Percentiles rank a stretch among this genome's conserved stretches.
These are phyloP conservation scores for Burhinus oedicnemus DNA, from an alignment of 2,113 vertebrate species.

Conservation along the genomic window DNA sequence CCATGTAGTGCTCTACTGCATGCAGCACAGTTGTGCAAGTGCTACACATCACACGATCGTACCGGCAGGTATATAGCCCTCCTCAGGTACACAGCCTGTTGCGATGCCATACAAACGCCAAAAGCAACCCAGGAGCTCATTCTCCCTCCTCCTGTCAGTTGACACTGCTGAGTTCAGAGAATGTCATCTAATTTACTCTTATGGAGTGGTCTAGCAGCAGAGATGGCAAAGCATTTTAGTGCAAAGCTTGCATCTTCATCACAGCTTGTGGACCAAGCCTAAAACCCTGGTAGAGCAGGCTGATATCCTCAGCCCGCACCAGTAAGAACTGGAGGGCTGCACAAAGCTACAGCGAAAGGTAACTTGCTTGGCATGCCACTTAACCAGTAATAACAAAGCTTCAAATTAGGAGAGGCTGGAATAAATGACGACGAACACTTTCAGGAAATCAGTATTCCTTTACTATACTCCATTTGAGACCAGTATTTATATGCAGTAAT, in stretches of 20 bases:
- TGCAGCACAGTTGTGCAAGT: rapidly evolving
- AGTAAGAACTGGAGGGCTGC: background rate
- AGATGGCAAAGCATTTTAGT: background rate
- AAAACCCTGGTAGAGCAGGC: background rate
- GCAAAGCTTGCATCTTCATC: background rate
- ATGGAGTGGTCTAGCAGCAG: background rate
- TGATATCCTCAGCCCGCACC: background rate
- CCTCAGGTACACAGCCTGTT: background rate
- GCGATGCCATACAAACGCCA: background rate
- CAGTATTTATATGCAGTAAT: background rate
- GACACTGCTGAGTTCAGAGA: background rate
- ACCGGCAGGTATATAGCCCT: background rate
- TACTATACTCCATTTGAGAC: background rate
- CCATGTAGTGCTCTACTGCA: background rate
- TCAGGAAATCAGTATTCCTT: background rate
- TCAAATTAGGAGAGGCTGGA: background rate
- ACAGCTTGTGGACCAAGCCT: background rate
- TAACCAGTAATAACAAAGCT: background rate
- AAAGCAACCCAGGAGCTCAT: background rate
- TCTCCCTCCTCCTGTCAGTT: background rate
- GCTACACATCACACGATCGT: background rate
- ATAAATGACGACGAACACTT: background rate
- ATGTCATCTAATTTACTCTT: background rate
- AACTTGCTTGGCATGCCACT: background rate
- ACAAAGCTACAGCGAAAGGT: background rate